Percentiles rank a stretch among this genome's conserved stretches.
Conservation (phyloP, 92 coral and sea anemone species). For the Zoanthus sansibaricus region DNA sequence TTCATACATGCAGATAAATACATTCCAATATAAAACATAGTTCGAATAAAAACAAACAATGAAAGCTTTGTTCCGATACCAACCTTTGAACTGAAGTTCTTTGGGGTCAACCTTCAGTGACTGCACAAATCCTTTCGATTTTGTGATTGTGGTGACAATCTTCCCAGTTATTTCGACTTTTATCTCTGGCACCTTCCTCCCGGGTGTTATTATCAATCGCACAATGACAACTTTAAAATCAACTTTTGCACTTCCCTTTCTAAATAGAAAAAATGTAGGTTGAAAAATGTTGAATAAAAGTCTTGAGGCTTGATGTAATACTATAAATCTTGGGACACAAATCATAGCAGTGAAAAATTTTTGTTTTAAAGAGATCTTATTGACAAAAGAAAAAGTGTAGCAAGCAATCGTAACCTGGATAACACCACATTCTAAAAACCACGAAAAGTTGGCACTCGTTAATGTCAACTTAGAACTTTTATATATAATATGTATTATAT, state of each 20-base stretch:
- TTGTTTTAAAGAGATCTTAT: no score
- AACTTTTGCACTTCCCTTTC: constrained; percentile 36
- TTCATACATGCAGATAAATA: not conserved
- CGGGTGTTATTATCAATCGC: constrained; percentile 23
- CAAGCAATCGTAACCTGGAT: no score
- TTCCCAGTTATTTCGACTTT: constrained; percentile 38
- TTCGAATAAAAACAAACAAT: not conserved
- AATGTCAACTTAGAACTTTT: no score
- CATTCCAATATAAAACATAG: not conserved
- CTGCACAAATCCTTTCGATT: constrained; percentile 8
- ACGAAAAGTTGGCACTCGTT: no score
- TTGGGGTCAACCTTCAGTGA: constrained; percentile 29
- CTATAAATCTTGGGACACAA: not conserved
- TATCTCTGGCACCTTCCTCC: constrained; percentile 28
- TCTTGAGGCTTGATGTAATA: no score
- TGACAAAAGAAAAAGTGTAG: no score
- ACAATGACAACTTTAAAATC: constrained; percentile 31
- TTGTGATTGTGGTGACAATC: constrained; percentile 4
- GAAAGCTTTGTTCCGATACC: not conserved
- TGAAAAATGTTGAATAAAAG: no score
- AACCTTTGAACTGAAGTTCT: not conserved
- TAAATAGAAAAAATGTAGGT: not conserved
- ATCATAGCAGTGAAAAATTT: not conserved
- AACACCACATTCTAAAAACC: no score
- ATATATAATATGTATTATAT: not conserved